Evolutionary conservation across 2,113 vertebrate species (phyloP), one percentile per base, ranked within the genome.

Genomic region (Cheilinus undulatus): DNA sequence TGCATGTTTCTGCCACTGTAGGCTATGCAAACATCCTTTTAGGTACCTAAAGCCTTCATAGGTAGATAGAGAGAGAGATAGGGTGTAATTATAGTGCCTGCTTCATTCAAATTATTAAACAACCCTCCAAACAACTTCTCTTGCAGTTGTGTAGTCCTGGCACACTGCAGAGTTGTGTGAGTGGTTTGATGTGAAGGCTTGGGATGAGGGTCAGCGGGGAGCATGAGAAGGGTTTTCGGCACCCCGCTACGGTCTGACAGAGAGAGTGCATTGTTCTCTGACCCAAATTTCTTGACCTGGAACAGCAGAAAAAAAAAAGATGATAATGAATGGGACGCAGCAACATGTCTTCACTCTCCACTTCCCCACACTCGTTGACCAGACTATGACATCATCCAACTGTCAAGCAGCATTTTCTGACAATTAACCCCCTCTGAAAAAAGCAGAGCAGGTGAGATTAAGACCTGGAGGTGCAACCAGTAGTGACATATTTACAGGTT

Each of bases 271-370:
- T 92, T 92, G 90, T 92, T 86, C 83, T 82, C 60, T 92, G 90
- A 89, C 90, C 90, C 78, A 90, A 72, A 90, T 92, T 83, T 85
- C 43, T 63, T 88, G 89, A 88, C 79, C 66, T 88, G 86, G 84
- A 89, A 89, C 78, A 62, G 80, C 73, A 78, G 26, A 40, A 62
- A 63, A 68, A 67, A 68, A 67, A 88, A 88, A 69, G 82, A 70
- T 78, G 76, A 67, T 42, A 49, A 53, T 60, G 80, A 84, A 85
- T 76, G 46, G 74, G 73, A 60, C 9, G 7, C 75, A 45, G 59
- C 78, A 77, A 76, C 78, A 83, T 71, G 69, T 88, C 70, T 85
- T 84, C 74, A 69, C 83, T 83, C 82, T 80, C 67, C 83, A 80
- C 65, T 68, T 60, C 53, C 40, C 60, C 45, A 36, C 76, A 65